Evolutionary conservation across 2,888 invertebrate genomes (phyloP).

Genomic region (Philopedon plagiatum): DNA sequence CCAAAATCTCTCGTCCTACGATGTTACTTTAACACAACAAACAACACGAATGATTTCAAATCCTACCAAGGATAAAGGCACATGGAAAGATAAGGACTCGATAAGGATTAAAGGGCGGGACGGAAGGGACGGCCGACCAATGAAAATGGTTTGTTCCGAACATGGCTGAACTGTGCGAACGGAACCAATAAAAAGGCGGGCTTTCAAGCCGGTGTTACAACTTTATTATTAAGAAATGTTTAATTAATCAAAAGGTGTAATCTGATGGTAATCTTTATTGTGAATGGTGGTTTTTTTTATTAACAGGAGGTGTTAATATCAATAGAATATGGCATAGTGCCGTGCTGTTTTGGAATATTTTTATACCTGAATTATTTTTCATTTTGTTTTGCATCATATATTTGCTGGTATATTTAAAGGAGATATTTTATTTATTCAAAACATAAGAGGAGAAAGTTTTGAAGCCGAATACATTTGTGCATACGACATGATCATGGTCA

Average conservation of each 20-base stretch:
- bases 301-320: constrained; percentile 34
- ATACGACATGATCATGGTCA: too few relatives aligned
- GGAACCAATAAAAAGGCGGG: constrained; percentile 55
- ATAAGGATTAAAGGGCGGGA: constrained; percentile 52
- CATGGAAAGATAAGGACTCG: constrained; percentile 50
- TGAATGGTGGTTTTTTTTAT: constrained; percentile 29
- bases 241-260: constrained; percentile 53
- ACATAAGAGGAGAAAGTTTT: too few relatives aligned
- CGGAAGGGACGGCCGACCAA: constrained; percentile 55
- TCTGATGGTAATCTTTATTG: constrained; percentile 38
- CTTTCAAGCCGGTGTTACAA: constrained; percentile 43
- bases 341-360: constrained; percentile 14
- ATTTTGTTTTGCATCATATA: not conserved
- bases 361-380: not conserved
- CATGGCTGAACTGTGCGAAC: constrained; percentile 60
- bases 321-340: constrained; percentile 13
- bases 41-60: constrained; percentile 27
- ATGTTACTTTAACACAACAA: constrained; percentile 31
- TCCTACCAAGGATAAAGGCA: constrained; percentile 50
- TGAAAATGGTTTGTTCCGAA: constrained; percentile 53
- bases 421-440: too few relatives aligned
- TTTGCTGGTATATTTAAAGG: too few relatives aligned
- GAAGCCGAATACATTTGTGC: too few relatives aligned
- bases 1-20: constrained; percentile 15
- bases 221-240: constrained; percentile 55